phyloP scores from a whole-genome alignment of 2,888 invertebrate species.

The Orchesellides sinensis region DNA sequence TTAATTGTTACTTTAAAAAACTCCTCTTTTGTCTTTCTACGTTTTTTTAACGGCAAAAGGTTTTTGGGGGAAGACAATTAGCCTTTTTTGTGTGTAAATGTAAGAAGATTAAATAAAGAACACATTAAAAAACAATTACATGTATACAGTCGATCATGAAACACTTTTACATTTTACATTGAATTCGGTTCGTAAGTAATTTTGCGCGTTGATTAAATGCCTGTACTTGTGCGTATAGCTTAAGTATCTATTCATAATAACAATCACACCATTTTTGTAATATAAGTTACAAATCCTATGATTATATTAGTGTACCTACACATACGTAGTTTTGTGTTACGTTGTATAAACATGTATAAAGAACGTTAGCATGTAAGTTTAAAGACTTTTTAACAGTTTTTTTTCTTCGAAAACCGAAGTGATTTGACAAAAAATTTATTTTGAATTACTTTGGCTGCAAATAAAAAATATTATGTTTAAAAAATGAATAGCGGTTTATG shows the following conservation, averaged over 20 bases:
- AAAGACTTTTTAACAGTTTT: conserved; percentile 19
- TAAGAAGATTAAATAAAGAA: too few species aligned
- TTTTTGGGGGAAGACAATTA: neutral
- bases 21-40: neutral
- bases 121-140: too few species aligned
- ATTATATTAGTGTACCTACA: neutral
- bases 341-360: neutral
- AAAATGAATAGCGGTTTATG: conserved; percentile 25
- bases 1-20: conserved; percentile 13
- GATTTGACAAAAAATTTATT: conserved; percentile 29
- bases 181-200: too few species aligned
- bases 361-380: conserved; percentile 4
- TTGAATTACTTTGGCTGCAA: conserved; percentile 48
- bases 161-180: too few species aligned
- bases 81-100: too few species aligned
- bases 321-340: neutral
- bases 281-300: neutral
- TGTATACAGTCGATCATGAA: too few species aligned
- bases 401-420: conserved; percentile 34
- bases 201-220: too few species aligned
- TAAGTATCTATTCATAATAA: neutral
- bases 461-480: conserved; percentile 35
- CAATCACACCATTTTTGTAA: neutral
- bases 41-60: neutral
- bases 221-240: neutral